Evolutionary conservation across 2,888 invertebrate genomes (phyloP).

Genomic region (Oxycera nigricornis): DNA sequence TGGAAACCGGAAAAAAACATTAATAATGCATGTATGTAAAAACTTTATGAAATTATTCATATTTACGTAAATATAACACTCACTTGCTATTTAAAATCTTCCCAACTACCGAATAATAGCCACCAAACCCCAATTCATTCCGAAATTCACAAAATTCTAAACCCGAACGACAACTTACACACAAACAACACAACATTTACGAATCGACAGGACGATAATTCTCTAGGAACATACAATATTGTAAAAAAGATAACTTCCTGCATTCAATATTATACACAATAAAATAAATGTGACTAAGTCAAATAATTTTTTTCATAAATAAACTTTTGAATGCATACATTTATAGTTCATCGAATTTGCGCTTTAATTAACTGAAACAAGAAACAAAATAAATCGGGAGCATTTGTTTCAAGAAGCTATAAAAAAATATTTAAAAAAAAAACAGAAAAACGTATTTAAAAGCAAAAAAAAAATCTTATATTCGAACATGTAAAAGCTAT

Average conservation of each 20-base stretch:
- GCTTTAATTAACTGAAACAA: slow-evolving; percentile 46
- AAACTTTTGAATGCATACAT: slow-evolving; percentile 45
- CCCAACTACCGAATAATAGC: not conserved
- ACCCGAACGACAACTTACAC: not conserved
- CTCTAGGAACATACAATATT: not conserved
- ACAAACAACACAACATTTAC: not conserved
- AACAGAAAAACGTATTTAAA: slow-evolving; percentile 43
- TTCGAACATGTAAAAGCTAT: slow-evolving; percentile 39
- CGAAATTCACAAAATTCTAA: not conserved
- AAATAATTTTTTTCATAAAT: slow-evolving; percentile 43
- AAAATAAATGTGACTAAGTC: slow-evolving; percentile 29
- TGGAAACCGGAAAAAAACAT: slow-evolving; percentile 32
- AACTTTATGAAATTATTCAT: slow-evolving; percentile 26
- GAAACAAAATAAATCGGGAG: slow-evolving; percentile 41
- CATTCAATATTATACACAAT: not conserved
- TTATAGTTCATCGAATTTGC: slow-evolving; percentile 48
- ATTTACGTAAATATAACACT: not conserved
- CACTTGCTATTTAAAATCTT: slow-evolving; percentile 21
- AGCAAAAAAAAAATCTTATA: slow-evolving; percentile 42
- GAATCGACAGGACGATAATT: slow-evolving; percentile 25
- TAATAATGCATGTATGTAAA: slow-evolving; percentile 34
- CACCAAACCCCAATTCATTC: not conserved
- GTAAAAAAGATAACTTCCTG: not conserved
- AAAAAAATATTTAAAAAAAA: slow-evolving; percentile 42
- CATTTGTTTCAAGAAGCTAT: slow-evolving; percentile 19